A percentile compares a stretch with the other conserved stretches of the same genome.
Evolutionary conservation across 2,797 vertebrate genomes (phyloP).

Genomic region (Cygnus olor): DNA sequence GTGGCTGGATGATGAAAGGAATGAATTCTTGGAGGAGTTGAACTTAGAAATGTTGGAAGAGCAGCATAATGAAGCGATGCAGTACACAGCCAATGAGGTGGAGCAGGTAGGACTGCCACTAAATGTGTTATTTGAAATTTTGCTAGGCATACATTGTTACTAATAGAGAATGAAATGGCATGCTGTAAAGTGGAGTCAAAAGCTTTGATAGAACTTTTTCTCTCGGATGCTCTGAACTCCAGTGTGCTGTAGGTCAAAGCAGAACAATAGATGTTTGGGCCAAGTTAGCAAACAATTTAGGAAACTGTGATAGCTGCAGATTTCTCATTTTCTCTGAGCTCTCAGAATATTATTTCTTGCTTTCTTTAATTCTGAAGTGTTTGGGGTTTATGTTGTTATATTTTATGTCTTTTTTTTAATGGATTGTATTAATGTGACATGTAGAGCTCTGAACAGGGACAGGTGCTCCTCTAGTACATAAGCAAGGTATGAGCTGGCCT

Average conservation of each 20-base stretch:
- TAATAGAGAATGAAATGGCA: not conserved
- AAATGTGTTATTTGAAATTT: not conserved
- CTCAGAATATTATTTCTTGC: not conserved
- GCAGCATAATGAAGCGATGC: slow-evolving; percentile 88
- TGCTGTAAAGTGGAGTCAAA: slow-evolving; percentile 31
- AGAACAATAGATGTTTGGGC: not conserved
- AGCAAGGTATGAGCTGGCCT: not conserved
- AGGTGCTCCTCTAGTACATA: not conserved
- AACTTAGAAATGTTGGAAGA: slow-evolving; percentile 97
- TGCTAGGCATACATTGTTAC: slow-evolving; percentile 8
- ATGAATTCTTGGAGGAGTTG: slow-evolving; percentile 96
- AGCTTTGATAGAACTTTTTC: slow-evolving; percentile 15
- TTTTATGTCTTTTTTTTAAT: not conserved
- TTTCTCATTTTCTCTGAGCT: not conserved
- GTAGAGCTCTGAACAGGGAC: not conserved
- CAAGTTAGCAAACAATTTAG: not conserved
- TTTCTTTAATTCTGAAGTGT: not conserved
- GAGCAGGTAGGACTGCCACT: slow-evolving; percentile 83
- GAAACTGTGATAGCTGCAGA: not conserved
- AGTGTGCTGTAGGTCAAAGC: rapidly evolving
- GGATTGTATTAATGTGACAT: not conserved
- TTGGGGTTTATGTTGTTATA: not conserved
- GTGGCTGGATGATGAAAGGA: slow-evolving; percentile 98
- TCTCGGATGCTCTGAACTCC: not conserved
- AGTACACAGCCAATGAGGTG: slow-evolving; percentile 80